A percentile compares a stretch with the other conserved stretches of the same genome.
phyloP scores from a whole-genome alignment of 2,113 vertebrate species.

The Solenodon paradoxus region DNA sequence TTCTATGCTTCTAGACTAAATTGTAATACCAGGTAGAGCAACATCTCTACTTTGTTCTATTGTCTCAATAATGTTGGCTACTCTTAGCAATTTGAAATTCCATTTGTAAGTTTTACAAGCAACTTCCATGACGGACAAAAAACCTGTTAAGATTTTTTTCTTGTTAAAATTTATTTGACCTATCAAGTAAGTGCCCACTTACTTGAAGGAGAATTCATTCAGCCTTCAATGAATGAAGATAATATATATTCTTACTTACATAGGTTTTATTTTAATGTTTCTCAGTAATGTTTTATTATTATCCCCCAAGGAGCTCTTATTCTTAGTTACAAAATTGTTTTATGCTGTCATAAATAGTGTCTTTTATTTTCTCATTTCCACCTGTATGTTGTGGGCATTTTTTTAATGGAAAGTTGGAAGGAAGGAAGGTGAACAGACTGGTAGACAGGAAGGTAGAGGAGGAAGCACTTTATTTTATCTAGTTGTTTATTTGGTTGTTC shows the following conservation, averaged over 20 bases:
- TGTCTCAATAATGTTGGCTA: not conserved
- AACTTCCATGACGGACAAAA: not conserved
- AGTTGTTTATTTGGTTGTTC: no score
- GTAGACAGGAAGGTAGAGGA: no score
- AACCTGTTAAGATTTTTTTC: not conserved
- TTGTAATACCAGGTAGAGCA: not conserved
- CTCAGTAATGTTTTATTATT: not conserved
- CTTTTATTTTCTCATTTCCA: not conserved
- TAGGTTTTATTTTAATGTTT: not conserved
- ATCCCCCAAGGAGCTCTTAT: not conserved
- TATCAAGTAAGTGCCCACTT: not conserved
- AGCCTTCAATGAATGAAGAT: not conserved
- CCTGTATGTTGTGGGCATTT: not conserved
- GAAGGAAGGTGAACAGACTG: no score
- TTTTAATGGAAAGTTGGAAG: no score
- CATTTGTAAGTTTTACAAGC: not conserved
- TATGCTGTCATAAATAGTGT: not conserved
- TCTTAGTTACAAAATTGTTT: not conserved
- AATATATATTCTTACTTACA: not conserved
- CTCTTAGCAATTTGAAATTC: not conserved
- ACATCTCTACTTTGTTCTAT: not conserved
- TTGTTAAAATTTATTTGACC: not conserved
- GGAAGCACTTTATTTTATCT: no score
- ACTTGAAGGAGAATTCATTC: not conserved
- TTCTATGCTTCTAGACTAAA: not conserved